Base-by-base conservation (phyloP, 2,888 invertebrate genomes). In the Alviniconcha strummeri region DNA sequence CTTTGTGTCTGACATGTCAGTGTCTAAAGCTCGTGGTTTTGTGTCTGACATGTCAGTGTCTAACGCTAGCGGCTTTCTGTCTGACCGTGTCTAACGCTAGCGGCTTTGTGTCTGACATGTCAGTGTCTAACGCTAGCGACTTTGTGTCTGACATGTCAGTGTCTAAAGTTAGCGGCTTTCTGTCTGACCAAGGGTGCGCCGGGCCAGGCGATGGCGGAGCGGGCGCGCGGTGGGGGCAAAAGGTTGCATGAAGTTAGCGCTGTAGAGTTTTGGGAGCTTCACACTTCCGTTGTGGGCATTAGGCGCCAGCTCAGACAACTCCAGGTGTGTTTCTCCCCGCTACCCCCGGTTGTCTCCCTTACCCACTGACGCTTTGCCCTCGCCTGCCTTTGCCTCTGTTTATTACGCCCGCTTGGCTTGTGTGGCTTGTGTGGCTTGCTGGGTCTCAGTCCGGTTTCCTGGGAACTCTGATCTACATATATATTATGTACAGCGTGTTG, bases 271-370 rank as follows among this genome's bases (percentile, higher is more conserved):
- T 89, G 88, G 77, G 88, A 84, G 60, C 85, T 89, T 52, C 88
- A 89, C 83, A 84, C 86, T 15, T 84, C 88, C 78, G 85, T 90
- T 36, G 85, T 86, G 82, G 90, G 89, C 86, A 90, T 90, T 85
- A 88, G 82, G 82, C 79, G 83, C 17, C 88, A 88, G 84, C 89
- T 90, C 57, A 83, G 77, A 75, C 87, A 86, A 72, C 86, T 90
- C 72, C 87, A 90, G 90, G 90, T 90, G 86, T 87, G 89, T 87
- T 69, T 15, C 79, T 57, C 54, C 56, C 54, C 64, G 36, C n/a
- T 36, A 5, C 64, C 54, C 57, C 13, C 72, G 5, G 54, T 60
- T 2, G 52, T 54, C 74, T 60, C 54, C 69, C 80, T 69, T 69
- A 11, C 9, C 15, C 6, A 19, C 9, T 75, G 54, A 15, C 19